Percentiles rank a stretch among this genome's conserved stretches.
Conservation (phyloP, 1,140 invertebrate genomes). For the Pristionchus pacificus region DNA sequence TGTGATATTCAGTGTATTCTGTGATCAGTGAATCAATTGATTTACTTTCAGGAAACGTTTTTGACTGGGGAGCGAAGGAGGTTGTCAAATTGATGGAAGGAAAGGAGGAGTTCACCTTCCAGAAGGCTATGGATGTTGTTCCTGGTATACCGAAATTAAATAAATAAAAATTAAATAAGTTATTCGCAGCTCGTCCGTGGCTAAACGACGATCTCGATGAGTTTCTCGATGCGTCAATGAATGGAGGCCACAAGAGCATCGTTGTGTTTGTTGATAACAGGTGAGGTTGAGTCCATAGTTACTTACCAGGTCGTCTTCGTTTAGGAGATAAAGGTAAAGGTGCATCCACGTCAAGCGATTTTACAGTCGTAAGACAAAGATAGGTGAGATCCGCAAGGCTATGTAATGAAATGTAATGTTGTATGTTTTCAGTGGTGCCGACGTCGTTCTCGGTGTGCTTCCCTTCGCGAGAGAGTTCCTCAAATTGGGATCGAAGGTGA, state of each 20-base stretch:
- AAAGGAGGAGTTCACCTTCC: constrained; percentile 60
- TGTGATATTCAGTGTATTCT: no score
- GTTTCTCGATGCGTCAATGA: constrained; percentile 73
- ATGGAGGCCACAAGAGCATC: constrained; percentile 73
- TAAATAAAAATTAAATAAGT: not conserved
- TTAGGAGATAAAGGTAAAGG: no score
- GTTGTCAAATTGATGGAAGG: constrained; percentile 76
- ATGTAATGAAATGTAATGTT: no score
- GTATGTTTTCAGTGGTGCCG: constrained; percentile 68
- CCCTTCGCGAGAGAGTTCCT: constrained; percentile 82
- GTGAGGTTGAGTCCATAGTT: no score
- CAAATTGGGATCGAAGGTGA: constrained; percentile 76
- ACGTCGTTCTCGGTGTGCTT: constrained; percentile 84
- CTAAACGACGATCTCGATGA: constrained; percentile 78
- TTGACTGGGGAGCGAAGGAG: constrained; percentile 90
- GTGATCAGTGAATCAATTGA: constrained; percentile 65
- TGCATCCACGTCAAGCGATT: no score
- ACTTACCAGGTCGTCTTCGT: no score
- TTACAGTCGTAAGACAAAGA: no score
- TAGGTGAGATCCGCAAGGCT: no score
- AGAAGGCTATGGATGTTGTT: constrained; percentile 73
- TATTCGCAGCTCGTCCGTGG: constrained; percentile 74
- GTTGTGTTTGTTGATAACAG: constrained; percentile 90
- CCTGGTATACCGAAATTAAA: constrained; percentile 62
- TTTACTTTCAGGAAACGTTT: constrained; percentile 80